These are phyloP conservation scores for Xenentodon cancila DNA, from an alignment of 2,797 vertebrate species.

Conservation along the genomic window DNA sequence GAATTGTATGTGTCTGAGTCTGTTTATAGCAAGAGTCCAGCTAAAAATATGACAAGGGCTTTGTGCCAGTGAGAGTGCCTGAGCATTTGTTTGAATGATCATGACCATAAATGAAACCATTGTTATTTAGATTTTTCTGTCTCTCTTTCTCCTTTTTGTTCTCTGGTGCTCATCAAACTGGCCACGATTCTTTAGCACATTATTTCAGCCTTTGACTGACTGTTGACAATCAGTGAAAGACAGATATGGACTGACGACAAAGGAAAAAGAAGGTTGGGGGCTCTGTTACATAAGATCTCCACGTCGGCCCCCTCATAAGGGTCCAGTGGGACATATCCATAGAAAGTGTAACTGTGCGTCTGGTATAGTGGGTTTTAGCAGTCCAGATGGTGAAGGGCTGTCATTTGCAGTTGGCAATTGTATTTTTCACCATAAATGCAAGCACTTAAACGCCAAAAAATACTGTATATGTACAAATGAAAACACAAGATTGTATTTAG, in stretches of 20 bases:
- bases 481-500: constrained; percentile 26
- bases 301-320: constrained; percentile 27
- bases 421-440: constrained; percentile 24
- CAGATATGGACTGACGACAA: constrained; percentile 20
- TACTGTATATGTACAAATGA: constrained; percentile 26
- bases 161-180: constrained; percentile 52
- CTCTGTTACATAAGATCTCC: constrained; percentile 31
- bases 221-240: constrained; percentile 33
- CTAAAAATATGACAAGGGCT: constrained; percentile 70
- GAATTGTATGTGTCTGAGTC: constrained; percentile 40
- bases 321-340: constrained; percentile 31
- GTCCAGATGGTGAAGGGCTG: constrained; percentile 46
- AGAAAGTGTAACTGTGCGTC: constrained; percentile 16
- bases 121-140: constrained; percentile 59
- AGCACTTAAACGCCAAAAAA: constrained; percentile 23
- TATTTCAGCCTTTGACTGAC: constrained; percentile 50
- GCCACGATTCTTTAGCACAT: constrained; percentile 40
- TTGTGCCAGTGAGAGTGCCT: constrained; percentile 46
- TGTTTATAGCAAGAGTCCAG: constrained; percentile 66
- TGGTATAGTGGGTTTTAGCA: constrained; percentile 30
- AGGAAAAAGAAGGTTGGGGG: constrained; percentile 7
- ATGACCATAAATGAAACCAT: constrained; percentile 60
- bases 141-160: constrained; percentile 18
- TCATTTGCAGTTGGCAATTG: constrained; percentile 38
- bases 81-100: constrained; percentile 69